Base-by-base conservation (phyloP, 2,888 invertebrate genomes). In the Lamellibrachia columna region DNA sequence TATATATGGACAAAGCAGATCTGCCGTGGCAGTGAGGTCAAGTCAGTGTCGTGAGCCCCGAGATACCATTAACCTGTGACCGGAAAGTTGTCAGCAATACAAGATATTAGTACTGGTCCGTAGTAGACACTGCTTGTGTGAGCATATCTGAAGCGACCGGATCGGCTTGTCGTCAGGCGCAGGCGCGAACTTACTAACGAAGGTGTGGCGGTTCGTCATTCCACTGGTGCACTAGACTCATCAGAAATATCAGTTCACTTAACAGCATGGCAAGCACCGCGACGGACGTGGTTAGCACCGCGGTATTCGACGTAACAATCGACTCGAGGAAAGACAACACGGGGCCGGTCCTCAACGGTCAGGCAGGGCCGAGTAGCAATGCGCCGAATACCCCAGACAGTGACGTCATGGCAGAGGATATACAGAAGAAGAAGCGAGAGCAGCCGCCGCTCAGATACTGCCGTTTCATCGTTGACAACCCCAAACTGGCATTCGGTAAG, bases 401-500 rank as follows among this genome's bases (percentile, higher is more conserved):
- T 75, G 75, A 75, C 75, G 75, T 15, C 22, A 75, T 75, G 6
- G 75, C 75, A 11, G 75, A 75, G 75, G 75, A 75, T 15, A 75
- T 75, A 22, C 75, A 75, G 75, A 75, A n/a, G 22, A 11, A 75
- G 75, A 75, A 75, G 22, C 75, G 75, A 75, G 75, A 75, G 15
- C 22, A 22, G 15, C n/a, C 75, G 75, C 75, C 75, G 15, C 75
- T 75, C 75, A 22, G 15, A 75, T 75, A 75, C 1, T 75, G 75
- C 75, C 22, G 75, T 15, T 75, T 75, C 75, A 75, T 75, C 75
- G 22, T 22, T 22, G 22, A 75, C 22, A 75, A 22, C 15, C 75
- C 75, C 75, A 75, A 75, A 22, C 22, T 75, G 75, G 75, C 75
- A 75, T 75, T 75, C 75, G 75, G 75, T 75, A 75, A 75, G 75